phyloP scores from a whole-genome alignment of 2,797 vertebrate species.

The Oreortyx pictus region DNA sequence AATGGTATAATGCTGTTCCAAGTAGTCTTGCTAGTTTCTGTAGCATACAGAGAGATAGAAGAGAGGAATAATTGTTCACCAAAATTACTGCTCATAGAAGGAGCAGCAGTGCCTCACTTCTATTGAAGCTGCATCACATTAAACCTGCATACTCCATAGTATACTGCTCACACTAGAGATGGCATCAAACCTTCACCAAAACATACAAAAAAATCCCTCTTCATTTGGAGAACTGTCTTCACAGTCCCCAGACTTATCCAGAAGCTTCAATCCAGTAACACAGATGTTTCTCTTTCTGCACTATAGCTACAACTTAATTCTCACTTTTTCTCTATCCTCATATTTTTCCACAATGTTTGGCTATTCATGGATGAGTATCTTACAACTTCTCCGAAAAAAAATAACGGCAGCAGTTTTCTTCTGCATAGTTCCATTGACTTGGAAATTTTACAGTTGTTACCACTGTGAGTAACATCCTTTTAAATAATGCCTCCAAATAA shows the following conservation, averaged over 20 bases:
- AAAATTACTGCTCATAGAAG: background rate
- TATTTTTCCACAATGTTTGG: background rate
- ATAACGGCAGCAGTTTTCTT: conserved; percentile 8
- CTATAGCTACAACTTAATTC: background rate
- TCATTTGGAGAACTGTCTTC: background rate
- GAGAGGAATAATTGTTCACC: background rate
- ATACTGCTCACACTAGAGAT: background rate
- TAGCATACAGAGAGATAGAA: rapidly evolving
- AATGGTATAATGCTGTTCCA: background rate
- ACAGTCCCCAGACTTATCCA: background rate
- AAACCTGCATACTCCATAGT: background rate
- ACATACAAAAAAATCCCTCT: background rate
- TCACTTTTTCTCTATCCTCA: background rate
- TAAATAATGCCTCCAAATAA: conserved; percentile 10
- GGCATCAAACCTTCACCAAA: background rate
- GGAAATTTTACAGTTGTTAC: background rate
- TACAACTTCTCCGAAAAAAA: background rate
- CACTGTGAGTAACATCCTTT: background rate
- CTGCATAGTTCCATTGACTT: background rate
- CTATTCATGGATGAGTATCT: background rate
- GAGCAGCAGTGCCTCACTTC: background rate
- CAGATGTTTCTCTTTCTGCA: background rate
- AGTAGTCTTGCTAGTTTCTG: background rate
- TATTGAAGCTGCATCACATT: background rate
- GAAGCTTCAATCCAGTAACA: background rate